A percentile compares a stretch with the other conserved stretches of the same genome.
Conservation (phyloP, 2,113 vertebrate genomes). For the Noturus placidus region DNA sequence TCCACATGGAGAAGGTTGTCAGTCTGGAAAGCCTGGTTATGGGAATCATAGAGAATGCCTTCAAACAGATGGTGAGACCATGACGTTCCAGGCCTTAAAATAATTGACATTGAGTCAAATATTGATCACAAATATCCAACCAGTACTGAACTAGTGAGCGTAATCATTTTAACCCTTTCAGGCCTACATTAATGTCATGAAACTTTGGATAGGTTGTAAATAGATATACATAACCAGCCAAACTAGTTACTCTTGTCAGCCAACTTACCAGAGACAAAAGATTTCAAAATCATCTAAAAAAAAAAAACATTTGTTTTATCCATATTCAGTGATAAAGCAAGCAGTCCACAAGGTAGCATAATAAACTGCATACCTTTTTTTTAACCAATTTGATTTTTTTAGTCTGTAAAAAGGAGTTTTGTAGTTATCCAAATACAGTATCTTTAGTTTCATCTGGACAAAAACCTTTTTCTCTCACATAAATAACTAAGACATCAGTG, state of each 20-base stretch:
- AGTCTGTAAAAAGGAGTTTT: not conserved
- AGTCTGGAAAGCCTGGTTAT: conserved; percentile 89
- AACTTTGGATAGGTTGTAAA: not conserved
- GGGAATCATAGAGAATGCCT: conserved; percentile 94
- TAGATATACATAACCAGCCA: not conserved
- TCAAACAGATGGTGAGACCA: conserved; percentile 88
- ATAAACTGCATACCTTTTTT: not conserved
- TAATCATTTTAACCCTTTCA: not conserved
- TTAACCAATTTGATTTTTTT: not conserved
- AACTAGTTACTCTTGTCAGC: not conserved
- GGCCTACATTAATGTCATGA: not conserved
- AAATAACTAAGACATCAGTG: not conserved
- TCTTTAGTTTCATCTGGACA: not conserved
- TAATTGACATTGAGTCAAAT: not conserved
- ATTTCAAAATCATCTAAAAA: not conserved
- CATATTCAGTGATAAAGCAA: not conserved
- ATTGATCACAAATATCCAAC: not conserved
- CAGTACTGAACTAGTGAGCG: not conserved
- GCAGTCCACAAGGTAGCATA: not conserved
- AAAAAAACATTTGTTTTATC: not conserved
- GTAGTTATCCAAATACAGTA: not conserved
- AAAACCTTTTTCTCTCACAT: not conserved
- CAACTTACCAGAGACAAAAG: not conserved
- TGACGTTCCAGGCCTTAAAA: not conserved
- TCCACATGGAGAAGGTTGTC: conserved; percentile 89